Conservation (phyloP, 2,888 invertebrate species). For the Acleris cristana region DNA sequence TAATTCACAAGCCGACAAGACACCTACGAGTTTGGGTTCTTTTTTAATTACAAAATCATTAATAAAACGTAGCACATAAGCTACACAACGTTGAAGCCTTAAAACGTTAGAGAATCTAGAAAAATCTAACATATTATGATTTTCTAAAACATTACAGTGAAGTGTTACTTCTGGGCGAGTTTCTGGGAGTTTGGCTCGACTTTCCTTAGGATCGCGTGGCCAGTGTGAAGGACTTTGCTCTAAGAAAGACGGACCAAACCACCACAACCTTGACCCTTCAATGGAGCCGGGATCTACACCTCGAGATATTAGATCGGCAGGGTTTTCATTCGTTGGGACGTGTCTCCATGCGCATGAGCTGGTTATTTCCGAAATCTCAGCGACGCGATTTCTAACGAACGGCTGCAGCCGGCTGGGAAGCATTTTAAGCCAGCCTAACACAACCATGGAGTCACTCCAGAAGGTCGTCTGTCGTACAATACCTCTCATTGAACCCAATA, state of each 20-base stretch:
- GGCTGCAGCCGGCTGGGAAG: background rate
- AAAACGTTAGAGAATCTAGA: constrained; percentile 36
- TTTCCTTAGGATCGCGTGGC: too few relatives aligned
- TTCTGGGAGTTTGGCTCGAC: background rate
- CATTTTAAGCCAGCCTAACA: background rate
- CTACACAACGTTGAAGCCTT: constrained; percentile 35
- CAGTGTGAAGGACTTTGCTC: too few relatives aligned
- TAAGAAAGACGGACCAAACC: too few relatives aligned
- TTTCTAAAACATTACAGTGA: background rate
- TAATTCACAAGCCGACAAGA: constrained; percentile 21
- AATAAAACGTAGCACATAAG: constrained; percentile 41
- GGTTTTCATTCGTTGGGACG: background rate
- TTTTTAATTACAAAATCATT: constrained; percentile 23
- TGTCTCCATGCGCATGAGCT: background rate
- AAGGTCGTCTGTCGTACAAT: background rate
- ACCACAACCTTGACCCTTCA: too few relatives aligned
- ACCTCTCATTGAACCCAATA: background rate
- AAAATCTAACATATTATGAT: constrained; percentile 28
- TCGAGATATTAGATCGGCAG: background rate
- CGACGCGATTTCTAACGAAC: background rate
- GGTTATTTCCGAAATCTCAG: background rate
- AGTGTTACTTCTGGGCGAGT: background rate
- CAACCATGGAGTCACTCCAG: background rate
- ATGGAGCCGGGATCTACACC: background rate
- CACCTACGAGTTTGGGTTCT: background rate